These are phyloP conservation scores for Synchiropus splendidus DNA, from an alignment of 2,113 vertebrate genomes.

Conservation along the genomic window DNA sequence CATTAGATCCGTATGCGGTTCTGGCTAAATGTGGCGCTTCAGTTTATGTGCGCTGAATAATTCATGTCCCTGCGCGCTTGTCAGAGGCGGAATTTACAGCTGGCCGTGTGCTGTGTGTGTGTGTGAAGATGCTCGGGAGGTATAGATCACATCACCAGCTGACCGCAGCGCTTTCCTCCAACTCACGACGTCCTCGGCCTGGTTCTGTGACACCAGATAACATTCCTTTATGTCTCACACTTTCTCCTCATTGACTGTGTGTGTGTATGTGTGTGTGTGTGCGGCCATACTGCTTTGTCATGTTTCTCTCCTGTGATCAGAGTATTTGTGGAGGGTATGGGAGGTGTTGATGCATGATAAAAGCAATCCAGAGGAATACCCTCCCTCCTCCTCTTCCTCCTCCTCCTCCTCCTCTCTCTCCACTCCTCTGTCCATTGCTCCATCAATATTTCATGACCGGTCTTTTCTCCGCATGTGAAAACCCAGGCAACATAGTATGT, in stretches of 20 bases:
- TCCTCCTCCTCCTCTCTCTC: conserved; percentile 1
- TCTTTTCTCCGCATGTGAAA: conserved; percentile 23
- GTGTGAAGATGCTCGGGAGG: conserved; percentile 26
- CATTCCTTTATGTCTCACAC: not conserved
- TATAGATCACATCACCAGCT: conserved; percentile 33
- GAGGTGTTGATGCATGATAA: conserved; percentile 30
- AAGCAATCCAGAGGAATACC: conserved; percentile 39
- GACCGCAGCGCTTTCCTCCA: conserved; percentile 32
- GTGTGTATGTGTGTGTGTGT: not conserved
- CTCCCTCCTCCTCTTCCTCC: not conserved
- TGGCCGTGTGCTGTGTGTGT: conserved; percentile 33
- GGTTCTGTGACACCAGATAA: conserved; percentile 1
- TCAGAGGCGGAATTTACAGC: conserved; percentile 51
- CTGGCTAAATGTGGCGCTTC: conserved; percentile 23
- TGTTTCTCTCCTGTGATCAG: conserved; percentile 18
- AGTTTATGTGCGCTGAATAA: conserved; percentile 64
- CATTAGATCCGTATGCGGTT: conserved; percentile 12
- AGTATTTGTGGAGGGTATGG: not conserved
- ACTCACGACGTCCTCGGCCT: conserved; percentile 27
- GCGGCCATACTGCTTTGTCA: conserved; percentile 45
- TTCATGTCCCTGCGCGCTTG: conserved; percentile 55
- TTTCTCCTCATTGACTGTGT: no score
- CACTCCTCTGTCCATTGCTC: conserved; percentile 30
- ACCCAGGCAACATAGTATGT: conserved; percentile 23
- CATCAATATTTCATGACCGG: conserved; percentile 56